These are phyloP conservation scores for Amphiprion ocellaris DNA, from an alignment of 2,113 vertebrate species.

Conservation along the genomic window DNA sequence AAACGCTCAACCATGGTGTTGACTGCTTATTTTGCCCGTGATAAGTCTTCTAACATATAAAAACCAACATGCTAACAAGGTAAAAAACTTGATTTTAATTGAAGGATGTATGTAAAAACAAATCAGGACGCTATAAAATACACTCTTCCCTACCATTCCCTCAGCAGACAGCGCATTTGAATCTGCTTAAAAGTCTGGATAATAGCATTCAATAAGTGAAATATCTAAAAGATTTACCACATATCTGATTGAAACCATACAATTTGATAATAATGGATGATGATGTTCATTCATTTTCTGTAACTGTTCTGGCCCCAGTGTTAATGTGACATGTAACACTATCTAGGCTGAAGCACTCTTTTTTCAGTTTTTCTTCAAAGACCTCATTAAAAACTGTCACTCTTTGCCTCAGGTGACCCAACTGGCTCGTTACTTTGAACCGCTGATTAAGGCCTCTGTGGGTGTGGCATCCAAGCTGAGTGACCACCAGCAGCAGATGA, in stretches of 20 bases:
- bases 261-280: background rate
- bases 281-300: background rate
- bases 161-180: background rate
- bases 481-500: constrained; percentile 99
- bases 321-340: background rate
- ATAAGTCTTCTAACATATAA: too few species aligned
- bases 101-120: too few species aligned
- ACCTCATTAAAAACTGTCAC: background rate
- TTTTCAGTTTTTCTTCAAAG: background rate
- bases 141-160: background rate
- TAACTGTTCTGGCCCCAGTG: background rate
- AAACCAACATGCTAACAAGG: too few species aligned
- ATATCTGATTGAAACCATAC: background rate
- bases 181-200: background rate
- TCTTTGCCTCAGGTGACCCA: constrained; percentile 89
- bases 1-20: too few species aligned
- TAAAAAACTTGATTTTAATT: too few species aligned
- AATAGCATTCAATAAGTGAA: background rate
- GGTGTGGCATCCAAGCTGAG: constrained; percentile 93
- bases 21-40: too few species aligned
- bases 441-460: constrained; percentile 91
- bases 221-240: constrained; percentile 1
- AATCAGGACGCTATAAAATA: too few species aligned
- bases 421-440: constrained; percentile 96
- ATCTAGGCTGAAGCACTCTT: background rate